Base-by-base conservation (phyloP, 2,113 vertebrate species). In the Bucco capensis region DNA sequence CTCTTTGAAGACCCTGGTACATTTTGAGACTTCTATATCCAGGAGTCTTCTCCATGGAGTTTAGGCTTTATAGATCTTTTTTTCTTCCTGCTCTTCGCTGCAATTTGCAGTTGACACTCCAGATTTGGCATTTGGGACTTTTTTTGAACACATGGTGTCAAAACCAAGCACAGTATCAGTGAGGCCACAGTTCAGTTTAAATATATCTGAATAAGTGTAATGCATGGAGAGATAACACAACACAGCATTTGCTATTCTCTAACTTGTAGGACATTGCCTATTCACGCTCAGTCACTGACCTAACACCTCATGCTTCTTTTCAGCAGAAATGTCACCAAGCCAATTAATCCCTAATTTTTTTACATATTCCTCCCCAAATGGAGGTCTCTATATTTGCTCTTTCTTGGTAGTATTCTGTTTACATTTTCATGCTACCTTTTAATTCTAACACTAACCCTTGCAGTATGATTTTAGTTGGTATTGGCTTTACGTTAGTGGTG, bases 351-450 rank as follows among this genome's bases (percentile, higher is more conserved):
- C 7, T 37, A 24, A 3, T 31, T 46, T 40, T 38, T 73, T 51
- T 1, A 0, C 14, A 19, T 74, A 47, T 47, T 47, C 56, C 9
- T 71, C 33, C 46, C 27, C 31, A 21, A 1, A 0, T 16, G 33
- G 19, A 70, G 14, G 62, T 53, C 27, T 62, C n/a, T 14, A 14
- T 24, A 30, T 42, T 46, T 69, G 18, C n/a, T 51, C 13, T 30
- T 83, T 57, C 85, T 58, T 42, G 18, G 10, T 23, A 22, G 22
- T 22, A 16, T 37, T n/a, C 75, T 60, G 5, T 37, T 49, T n/a
- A 65, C 14, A 64, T 70, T 47, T 54, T 54, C 27, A 16, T 16
- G 28, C 22, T 22, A 47, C 21, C 44, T 70, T 51, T 58, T n/a
- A 70, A 71, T 49, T 71, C 30, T 27, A 76, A 53, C 30, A 19